Evolutionary conservation across 2,797 vertebrate species (phyloP).

Genomic region (Syndactyla subalaris): DNA sequence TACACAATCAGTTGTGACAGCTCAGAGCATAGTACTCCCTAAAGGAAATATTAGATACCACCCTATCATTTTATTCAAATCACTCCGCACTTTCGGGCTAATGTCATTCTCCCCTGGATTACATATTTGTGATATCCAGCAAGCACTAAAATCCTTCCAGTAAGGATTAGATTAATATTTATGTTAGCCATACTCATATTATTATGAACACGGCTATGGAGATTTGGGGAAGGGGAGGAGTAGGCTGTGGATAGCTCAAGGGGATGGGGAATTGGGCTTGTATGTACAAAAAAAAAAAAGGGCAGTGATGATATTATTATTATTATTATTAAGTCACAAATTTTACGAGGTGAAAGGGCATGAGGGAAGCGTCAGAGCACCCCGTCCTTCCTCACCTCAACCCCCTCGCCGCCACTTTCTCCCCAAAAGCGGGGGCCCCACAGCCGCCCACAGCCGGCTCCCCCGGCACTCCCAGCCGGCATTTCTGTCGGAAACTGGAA

Average conservation of each 20-base stretch:
- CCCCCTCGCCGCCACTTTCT: background rate
- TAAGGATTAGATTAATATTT: constrained; percentile 55
- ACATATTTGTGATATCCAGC: constrained; percentile 25
- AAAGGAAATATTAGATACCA: constrained; percentile 72
- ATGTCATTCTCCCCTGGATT: constrained; percentile 58
- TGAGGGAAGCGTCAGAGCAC: fast-evolving
- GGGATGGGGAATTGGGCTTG: background rate
- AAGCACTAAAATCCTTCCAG: constrained; percentile 37
- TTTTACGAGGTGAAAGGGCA: fast-evolving
- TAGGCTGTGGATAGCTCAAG: background rate
- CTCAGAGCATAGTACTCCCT: constrained; percentile 73
- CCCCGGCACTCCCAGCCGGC: background rate
- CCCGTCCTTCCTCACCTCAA: fast-evolving
- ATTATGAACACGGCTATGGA: background rate
- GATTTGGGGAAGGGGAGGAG: background rate
- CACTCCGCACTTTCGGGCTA: constrained; percentile 37
- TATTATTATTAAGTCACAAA: background rate
- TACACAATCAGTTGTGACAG: constrained; percentile 77
- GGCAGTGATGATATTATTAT: no score
- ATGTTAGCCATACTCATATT: background rate
- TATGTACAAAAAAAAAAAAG: background rate
- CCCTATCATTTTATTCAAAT: constrained; percentile 75
- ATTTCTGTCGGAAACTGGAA: background rate
- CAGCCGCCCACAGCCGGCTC: background rate
- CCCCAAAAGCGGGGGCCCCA: no score